Evolutionary conservation across 2,888 invertebrate species (phyloP), one percentile per base, ranked within the genome.

Genomic region (Galerucella pusilla): DNA sequence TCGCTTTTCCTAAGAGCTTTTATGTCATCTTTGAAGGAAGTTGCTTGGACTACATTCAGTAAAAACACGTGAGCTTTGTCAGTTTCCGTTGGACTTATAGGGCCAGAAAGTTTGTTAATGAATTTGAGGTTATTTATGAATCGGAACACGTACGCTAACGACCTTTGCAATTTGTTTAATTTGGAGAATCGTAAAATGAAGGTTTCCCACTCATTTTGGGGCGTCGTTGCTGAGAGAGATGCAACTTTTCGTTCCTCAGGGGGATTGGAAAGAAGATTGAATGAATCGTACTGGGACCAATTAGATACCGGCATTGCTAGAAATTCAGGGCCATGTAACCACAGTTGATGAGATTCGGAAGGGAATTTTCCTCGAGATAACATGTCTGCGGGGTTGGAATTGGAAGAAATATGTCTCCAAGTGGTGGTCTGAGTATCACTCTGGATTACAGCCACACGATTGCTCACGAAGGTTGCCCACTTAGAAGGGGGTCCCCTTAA

Each of bases 11-110:
- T 54, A 16, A 54, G 16, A 54, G 54, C 4, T 54, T 54, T n/a
- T n/a, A 54, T 54, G n/a, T n/a, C n/a, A 54, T 54, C 54, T 54
- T 54, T 54, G n/a, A 54, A 54, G 54, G 54, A 54, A n/a, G 54
- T 54, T 54, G n/a, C 7, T 49, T 49, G 49, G 49, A 49, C 49
- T 49, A 49, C 12, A 11, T 49, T 49, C 12, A 49, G 49, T 49
- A 49, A 5, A 49, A 49, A 49, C 14, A 12, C 49, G 49, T 49
- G 49, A 49, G 49, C 49, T 49, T 49, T 49, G 49, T 49, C 49
- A 49, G 12, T 49, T 49, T 49, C 49, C 12, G 49, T 49, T 49
- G 49, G 49, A 49, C 49, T 49, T 49, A 49, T 49, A 49, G 49
- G 49, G 12, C 49, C 49, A 49, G 49, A 49, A 49, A 49, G 12